phyloP scores from a whole-genome alignment of 1,140 invertebrate species.

The Muscidifurax raptorellus region DNA sequence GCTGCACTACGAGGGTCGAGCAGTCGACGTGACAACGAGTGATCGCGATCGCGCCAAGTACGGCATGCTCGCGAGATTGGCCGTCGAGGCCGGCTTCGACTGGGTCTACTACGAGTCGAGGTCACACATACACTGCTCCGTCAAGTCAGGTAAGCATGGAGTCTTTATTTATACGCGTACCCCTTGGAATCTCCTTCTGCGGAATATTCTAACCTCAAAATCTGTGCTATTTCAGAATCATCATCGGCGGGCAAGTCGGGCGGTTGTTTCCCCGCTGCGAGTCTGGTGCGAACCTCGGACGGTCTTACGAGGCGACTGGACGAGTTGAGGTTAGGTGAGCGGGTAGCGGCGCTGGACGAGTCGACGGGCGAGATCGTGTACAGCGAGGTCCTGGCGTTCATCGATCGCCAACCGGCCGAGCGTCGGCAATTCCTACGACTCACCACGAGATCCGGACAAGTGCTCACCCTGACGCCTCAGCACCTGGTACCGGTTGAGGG shows the following conservation, averaged over 20 bases:
- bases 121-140: conserved; percentile 96
- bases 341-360: conserved; percentile 84
- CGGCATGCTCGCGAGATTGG: conserved; percentile 96
- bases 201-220: neutral
- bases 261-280: conserved; percentile 85
- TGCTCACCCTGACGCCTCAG: conserved; percentile 87
- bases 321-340: conserved; percentile 86
- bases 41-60: conserved; percentile 95
- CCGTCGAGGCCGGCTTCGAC: conserved; percentile 97
- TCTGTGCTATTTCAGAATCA: conserved; percentile 86
- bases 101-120: conserved; percentile 98
- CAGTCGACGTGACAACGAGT: conserved; percentile 95
- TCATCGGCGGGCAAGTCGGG: conserved; percentile 88
- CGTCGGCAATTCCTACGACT: conserved; percentile 84
- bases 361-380: conserved; percentile 81
- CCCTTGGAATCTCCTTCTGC: neutral
- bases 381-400: conserved; percentile 92
- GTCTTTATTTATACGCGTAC: no score
- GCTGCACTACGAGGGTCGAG: conserved; percentile 96
- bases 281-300: conserved; percentile 77
- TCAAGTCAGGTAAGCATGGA: conserved; percentile 92
- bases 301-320: conserved; percentile 77
- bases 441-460: conserved; percentile 81
- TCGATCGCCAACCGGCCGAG: conserved; percentile 85
- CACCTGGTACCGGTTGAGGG: conserved; percentile 83